Evolutionary conservation across 1,140 invertebrate genomes (phyloP), one percentile per base, ranked within the genome.

Genomic region (Saxidomus purpurata): DNA sequence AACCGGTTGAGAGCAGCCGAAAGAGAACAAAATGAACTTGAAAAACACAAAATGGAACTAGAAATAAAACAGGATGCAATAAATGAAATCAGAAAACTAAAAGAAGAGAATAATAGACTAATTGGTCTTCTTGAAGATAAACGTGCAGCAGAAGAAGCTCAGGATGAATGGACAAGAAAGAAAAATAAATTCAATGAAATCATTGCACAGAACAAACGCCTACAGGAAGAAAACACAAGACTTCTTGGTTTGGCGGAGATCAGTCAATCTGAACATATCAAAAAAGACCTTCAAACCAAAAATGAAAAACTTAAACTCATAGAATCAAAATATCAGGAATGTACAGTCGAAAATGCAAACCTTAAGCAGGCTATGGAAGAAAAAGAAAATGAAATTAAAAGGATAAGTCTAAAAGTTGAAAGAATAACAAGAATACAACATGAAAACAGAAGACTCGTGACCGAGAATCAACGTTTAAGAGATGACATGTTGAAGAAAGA

Each of bases 51-150:
- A 81, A 63, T 88, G 59, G 86, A 88, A 71, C 59, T 88, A 61
- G 86, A 88, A 69, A 88, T 88, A 13, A 88, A 88, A 67, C 86
- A 88, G 63, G 86, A 88, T 81, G 86, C 86, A 34, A 88, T 88
- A 17, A 88, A 80, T 88, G 86, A 88, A 81, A 88, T 88, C 28
- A 28, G 86, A 34, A 88, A 81, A 61, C 40, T 88, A 9, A 88
- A 88, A 88, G 76, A 80, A 28, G 86, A 88, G 81, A 88, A 88
- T 40, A 49, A 17, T 47, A n/a, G 77, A 71, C 36, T 88, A n/a
- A 19, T 88, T 8, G 59, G 55, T 49, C 36, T 88, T 2, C 22
- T 88, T 43, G 77, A 88, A 79, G 86, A 88, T 52, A 88, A 88
- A 38, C 34, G 77, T 63, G 86, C 77, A 2, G 86, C 86, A 49